Conservation (phyloP, 1,140 invertebrate genomes). For the Eulimnadia texana region DNA sequence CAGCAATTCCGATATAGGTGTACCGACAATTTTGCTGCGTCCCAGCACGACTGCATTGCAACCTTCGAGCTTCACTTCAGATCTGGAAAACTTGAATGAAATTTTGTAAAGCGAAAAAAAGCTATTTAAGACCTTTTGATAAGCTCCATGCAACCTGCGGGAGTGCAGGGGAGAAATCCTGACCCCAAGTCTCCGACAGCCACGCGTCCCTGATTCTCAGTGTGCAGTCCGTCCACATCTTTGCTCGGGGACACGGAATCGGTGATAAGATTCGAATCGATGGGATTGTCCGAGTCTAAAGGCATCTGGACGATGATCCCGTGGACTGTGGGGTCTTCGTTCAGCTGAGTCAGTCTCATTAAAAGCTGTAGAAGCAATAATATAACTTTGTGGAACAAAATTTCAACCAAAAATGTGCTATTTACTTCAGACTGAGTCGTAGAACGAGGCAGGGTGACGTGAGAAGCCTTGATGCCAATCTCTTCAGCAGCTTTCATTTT, state of each 20-base stretch:
- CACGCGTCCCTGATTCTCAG: slow-evolving; percentile 75
- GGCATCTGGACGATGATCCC: slow-evolving; percentile 98
- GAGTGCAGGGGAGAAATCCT: slow-evolving; percentile 85
- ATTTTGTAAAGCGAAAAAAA: slow-evolving; percentile 12
- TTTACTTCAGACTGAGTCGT: slow-evolving; percentile 72
- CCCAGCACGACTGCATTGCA: slow-evolving; percentile 85
- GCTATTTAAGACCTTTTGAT: slow-evolving; percentile 46
- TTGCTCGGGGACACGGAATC: slow-evolving; percentile 71
- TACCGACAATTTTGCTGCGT: slow-evolving; percentile 93
- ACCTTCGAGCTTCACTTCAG: slow-evolving; percentile 63
- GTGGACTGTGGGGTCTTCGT: slow-evolving; percentile 68
- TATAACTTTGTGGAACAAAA: slow-evolving; percentile 11
- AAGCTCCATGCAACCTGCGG: slow-evolving; percentile 80
- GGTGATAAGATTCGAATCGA: slow-evolving; percentile 74
- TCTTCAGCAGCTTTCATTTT: slow-evolving; percentile 85
- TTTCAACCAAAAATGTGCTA: not conserved
- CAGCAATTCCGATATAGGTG: slow-evolving; percentile 81
- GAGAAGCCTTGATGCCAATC: slow-evolving; percentile 72
- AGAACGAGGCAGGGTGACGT: slow-evolving; percentile 63
- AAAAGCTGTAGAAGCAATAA: slow-evolving; percentile 37
- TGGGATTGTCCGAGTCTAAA: slow-evolving; percentile 60
- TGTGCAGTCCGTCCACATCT: slow-evolving; percentile 89
- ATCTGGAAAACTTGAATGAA: slow-evolving; percentile 28
- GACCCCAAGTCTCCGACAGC: slow-evolving; percentile 61
- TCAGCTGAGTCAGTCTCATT: slow-evolving; percentile 55